phyloP scores from a whole-genome alignment of 1,140 invertebrate species.

The Hestina assimilis region DNA sequence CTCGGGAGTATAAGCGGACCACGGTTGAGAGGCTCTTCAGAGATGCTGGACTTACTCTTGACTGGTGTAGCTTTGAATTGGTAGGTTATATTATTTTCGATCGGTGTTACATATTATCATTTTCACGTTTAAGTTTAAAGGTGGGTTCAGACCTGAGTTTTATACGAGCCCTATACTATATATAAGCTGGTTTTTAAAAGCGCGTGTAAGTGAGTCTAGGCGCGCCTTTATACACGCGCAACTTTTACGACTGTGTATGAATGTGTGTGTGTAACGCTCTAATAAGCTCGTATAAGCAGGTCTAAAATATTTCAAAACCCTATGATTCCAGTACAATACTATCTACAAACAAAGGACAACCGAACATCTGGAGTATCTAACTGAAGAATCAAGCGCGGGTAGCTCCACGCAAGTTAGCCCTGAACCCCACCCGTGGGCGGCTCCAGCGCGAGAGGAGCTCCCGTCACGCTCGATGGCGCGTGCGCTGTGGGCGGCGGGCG shows the following conservation, averaged over 20 bases:
- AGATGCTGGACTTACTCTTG: slow-evolving; percentile 86
- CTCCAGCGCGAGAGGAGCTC: slow-evolving; percentile 79
- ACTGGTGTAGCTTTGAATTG: slow-evolving; percentile 94
- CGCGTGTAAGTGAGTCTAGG: too few relatives aligned
- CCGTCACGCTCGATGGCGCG: slow-evolving; percentile 85
- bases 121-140: too few relatives aligned
- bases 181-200: too few relatives aligned
- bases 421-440: slow-evolving; percentile 72
- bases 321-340: slow-evolving; percentile 55
- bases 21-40: slow-evolving; percentile 91
- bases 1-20: slow-evolving; percentile 89
- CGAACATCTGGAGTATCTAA: slow-evolving; percentile 56
- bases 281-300: too few relatives aligned
- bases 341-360: slow-evolving; percentile 55
- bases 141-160: too few relatives aligned
- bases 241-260: too few relatives aligned
- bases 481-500: slow-evolving; percentile 85
- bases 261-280: too few relatives aligned
- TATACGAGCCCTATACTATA: too few relatives aligned
- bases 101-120: background rate
- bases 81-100: slow-evolving; percentile 69
- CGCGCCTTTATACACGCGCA: too few relatives aligned
- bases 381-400: slow-evolving; percentile 38
- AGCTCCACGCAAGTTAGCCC: slow-evolving; percentile 10
- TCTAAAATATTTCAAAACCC: background rate